Base-by-base conservation (phyloP, 2,888 invertebrate species). In the Sturmia bella region DNA sequence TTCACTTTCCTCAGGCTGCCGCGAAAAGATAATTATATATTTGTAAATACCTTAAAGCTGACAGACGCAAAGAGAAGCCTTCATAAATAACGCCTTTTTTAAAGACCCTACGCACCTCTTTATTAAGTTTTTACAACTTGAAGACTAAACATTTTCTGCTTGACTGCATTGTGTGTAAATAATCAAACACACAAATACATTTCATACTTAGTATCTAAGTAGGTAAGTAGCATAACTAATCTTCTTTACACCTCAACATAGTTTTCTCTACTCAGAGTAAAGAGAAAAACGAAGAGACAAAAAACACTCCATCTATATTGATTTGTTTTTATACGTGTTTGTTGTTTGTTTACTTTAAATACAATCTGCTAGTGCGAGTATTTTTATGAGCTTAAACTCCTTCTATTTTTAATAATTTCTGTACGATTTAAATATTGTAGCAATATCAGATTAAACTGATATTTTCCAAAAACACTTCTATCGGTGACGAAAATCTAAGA, bases 81-180 rank as follows among this genome's bases (percentile, higher is more conserved):
- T 77, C 77, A 81, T 81, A 81, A 81, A 81, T 81, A 81, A 81
- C 76, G 73, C 81, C 68, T 81, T 76, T 45, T 72, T 69, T 73
- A 73, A 73, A 73, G 72, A 77, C 77, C 81, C 77, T 73, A 81
- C 81, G 81, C 77, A 81, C 68, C 77, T 73, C 68, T 81, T 81
- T 81, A 81, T 77, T 77, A 77, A 73, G 68, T 45, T 68, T 68
- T 68, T 50, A 69, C 63, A 6, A 77, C 68, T 73, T 68, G n/a
- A 66, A 73, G 56, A 41, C 59, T 37, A 43, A 48, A 73, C 63
- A 21, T 63, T 57, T 68, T 50, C 11, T 66, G 32, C 32, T 6
- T 37, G 19, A 37, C 11, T 17, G 27, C 68, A 24, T 37, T 43
- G 43, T 45, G 59, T 45, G 57, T 37, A 9, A 52, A 54, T 6